Evolutionary conservation across 2,888 invertebrate genomes (phyloP), one percentile per base, ranked within the genome.

Genomic region (Seira ritae): DNA sequence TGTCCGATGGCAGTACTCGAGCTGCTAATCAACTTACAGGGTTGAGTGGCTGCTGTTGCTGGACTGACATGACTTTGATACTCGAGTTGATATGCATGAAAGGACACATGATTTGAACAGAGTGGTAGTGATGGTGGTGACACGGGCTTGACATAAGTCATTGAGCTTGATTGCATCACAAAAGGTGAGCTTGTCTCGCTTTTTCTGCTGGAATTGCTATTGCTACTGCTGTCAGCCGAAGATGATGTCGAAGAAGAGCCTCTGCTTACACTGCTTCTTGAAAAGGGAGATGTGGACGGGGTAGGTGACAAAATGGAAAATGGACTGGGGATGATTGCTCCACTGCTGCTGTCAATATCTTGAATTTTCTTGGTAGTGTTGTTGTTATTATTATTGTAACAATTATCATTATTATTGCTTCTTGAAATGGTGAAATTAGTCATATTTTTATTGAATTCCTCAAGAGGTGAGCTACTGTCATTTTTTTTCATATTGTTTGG

Each of bases 291-390:
- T 66, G 80, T 75, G 50, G 85, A 84, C 24, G 68, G 42, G 42
- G 84, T 76, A 67, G 84, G 81, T 84, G 84, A 86, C 84, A 86
- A 79, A 65, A 82, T 77, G 55, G 84, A 79, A 72, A 74, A 82
- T 60, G 78, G 83, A 80, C 81, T 31, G 31, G 8, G 31, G 31
- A 31, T 31, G 31, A 31, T 31, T 2, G 31, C n/a, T n/a, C n/a
- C n/a, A n/a, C n/a, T 31, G 31, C 31, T 86, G 78, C 84, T 81
- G 78, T 80, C 83, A 80, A 76, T 68, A 12, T 8, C 78, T 71
- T 79, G 74, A 70, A 72, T 60, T 55, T 75, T 81, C 79, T 81
- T 73, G 84, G 37, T 68, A 55, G 31, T 69, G 68, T 50, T 79
- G 46, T 50, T 31, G 8, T 31, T 31, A 8, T 31, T 31, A 31